Evolutionary conservation across 2,797 vertebrate species (phyloP), one percentile per base, ranked within the genome.

Genomic region (Tokudaia muenninki): DNA sequence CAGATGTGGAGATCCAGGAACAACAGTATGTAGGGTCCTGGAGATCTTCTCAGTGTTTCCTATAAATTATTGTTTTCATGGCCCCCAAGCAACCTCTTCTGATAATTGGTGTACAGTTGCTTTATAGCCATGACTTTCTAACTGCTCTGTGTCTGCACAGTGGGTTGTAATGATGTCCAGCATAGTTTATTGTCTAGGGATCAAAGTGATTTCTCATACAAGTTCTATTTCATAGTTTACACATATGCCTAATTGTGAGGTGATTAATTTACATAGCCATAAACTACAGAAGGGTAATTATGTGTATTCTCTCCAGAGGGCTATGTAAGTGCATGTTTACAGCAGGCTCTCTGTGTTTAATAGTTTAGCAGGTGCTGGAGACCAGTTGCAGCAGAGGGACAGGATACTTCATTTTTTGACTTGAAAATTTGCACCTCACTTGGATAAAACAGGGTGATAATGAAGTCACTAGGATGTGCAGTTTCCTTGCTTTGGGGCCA

Each of bases 201-300:
- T 50, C 59, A 57, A 83, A 89, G 86, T 96, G 89, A 74, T 74
- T 86, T 88, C 31, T 41, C 41, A 81, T 52, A n/a, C 37, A 59
- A 50, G 93, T 57, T 26, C 55, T 17, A 61, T 50, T 86, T 81
- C 50, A 41, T 26, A 47, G 57, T 81, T 78, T 90, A 91, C 78
- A 22, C 74, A 86, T 63, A 91, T 24, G 34, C 24, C 52, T 91
- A 52, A 79, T 86, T 82, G 37, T 7, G 7, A 95, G 61, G 78
- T 65, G 72, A 86, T 89, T 89, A 70, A 95, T 94, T 44, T 97
- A 72, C 61, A 74, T 4, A 57, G 59, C 31, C 86, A 93, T 70
- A 92, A 94, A 88, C 50, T 41, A 84, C 41, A n/a, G 67, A 92
- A 75, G 84, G n/a, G 86, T 90, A 70, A 88, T 94, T 61, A 82